A percentile compares a stretch with the other conserved stretches of the same genome.
These are phyloP conservation scores for Saturnia pavonia DNA, from an alignment of 2,888 invertebrate genomes.

Conservation along the genomic window DNA sequence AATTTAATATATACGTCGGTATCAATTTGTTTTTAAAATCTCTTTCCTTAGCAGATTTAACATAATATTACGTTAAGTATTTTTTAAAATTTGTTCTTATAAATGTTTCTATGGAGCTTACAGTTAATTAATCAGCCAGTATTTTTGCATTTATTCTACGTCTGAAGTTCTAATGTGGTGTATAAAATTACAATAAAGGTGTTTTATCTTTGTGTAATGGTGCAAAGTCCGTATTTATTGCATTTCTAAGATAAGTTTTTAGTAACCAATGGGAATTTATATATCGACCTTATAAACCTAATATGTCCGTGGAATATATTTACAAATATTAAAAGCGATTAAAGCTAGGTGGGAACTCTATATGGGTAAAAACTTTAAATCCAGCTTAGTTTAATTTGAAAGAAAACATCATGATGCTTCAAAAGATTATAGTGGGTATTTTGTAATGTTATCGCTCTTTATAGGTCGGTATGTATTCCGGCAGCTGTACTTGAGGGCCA, in stretches of 20 bases:
- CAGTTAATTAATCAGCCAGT: conserved; percentile 34
- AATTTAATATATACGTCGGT: too few relatives aligned
- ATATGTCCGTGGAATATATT: neutral
- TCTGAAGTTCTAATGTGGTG: conserved; percentile 52
- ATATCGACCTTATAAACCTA: neutral
- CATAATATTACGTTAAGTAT: too few relatives aligned
- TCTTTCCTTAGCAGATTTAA: too few relatives aligned
- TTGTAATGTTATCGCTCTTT: neutral
- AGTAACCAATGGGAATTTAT: neutral
- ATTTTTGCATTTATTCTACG: conserved; percentile 35
- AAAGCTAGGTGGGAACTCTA: neutral
- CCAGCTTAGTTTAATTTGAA: neutral
- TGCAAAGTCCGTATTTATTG: conserved; percentile 58
- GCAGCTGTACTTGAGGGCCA: neutral
- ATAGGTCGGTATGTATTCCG: neutral
- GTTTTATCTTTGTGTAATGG: conserved; percentile 59
- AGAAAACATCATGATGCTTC: too few relatives aligned
- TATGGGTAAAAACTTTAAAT: neutral
- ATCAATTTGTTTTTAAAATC: too few relatives aligned
- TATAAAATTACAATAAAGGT: conserved; percentile 68
- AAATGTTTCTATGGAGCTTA: conserved; percentile 4
- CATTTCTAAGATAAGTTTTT: conserved; percentile 26
- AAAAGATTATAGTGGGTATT: too few relatives aligned
- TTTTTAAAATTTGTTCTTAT: neutral
- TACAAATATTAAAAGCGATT: neutral